phyloP scores from a whole-genome alignment of 1,140 invertebrate species.

The Ectropis grisescens region DNA sequence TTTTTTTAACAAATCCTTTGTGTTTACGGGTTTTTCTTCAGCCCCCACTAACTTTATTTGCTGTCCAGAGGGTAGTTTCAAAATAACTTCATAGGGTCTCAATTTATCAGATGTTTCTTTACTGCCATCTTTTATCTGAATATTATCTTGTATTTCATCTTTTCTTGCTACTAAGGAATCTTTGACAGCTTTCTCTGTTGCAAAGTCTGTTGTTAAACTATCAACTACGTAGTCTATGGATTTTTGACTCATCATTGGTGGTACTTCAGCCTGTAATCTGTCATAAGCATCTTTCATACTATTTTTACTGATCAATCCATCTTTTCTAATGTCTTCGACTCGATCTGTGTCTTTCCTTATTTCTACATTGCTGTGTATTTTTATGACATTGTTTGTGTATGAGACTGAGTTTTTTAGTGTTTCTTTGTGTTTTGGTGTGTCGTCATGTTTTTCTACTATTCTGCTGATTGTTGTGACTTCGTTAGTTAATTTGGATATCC shows the following conservation, averaged over 20 bases:
- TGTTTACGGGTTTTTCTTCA: slow-evolving; percentile 24
- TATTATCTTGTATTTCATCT: too few species aligned
- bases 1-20: slow-evolving; percentile 42
- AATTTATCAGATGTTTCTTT: too few species aligned
- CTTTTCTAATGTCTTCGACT: slow-evolving; percentile 14
- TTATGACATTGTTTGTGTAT: slow-evolving; percentile 51
- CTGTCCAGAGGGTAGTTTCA: slow-evolving; percentile 44
- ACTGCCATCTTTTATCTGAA: too few species aligned
- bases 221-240: slow-evolving; percentile 54
- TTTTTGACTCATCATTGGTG: slow-evolving; percentile 55
- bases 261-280: slow-evolving; percentile 19
- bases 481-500: slow-evolving; percentile 57
- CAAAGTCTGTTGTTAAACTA: slow-evolving; percentile 35
- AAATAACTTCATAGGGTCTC: slow-evolving; percentile 48
- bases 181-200: slow-evolving; percentile 17
- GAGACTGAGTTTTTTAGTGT: slow-evolving; percentile 34
- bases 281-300: slow-evolving; percentile 7
- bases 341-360: slow-evolving; percentile 32
- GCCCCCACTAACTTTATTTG: slow-evolving; percentile 41
- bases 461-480: slow-evolving; percentile 54
- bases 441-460: slow-evolving; percentile 30
- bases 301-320: neutral
- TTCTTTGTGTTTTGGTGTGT: slow-evolving; percentile 22
- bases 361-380: slow-evolving; percentile 46
- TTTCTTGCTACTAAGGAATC: slow-evolving; percentile 10